Evolutionary conservation across 2,797 vertebrate species (phyloP), one percentile per base, ranked within the genome.

Genomic region (Allochrocebus solatus): DNA sequence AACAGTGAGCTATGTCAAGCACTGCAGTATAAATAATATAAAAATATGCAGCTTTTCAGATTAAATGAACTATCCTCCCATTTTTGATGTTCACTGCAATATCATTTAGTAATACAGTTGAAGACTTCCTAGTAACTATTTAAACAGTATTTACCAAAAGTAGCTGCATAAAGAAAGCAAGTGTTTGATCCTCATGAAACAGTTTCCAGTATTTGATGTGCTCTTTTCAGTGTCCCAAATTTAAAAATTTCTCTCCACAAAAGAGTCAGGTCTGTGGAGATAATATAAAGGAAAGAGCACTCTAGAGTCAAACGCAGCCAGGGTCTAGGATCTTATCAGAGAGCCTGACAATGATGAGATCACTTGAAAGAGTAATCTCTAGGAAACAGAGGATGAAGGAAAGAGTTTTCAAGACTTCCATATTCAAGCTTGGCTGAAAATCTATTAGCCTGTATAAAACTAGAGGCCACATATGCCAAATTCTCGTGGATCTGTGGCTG

Each of bases 41-140:
- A 50, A 96, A 98, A 97, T 81, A 95, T 39, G 86, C 84, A 94
- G 91, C 64, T 97, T 97, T 96, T 96, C 28, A 89, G 61, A 78
- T 96, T 95, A 96, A 98, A 97, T 79, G 16, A 96, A 97, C 19
- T 81, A 85, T 79, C 82, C 70, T 92, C 97, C 36, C 33, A 67
- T 91, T 94, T 97, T 67, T 79, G 28, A 96, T 94, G 96, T 97
- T 97, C 61, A 89, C 67, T 48, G 28, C 46, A 93, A 83, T 94
- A 94, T 67, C 43, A 70, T 90, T 98, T 98, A 98, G 95, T 92
- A 84, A 97, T 59, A 85, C 61, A 97, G 48, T 33, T 80, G 93
- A 95, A 96, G 30, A 80, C 50, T 61, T 48, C 78, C 24, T 91
- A 97, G 91, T 90, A 90, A 93, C 94, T 97, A 94, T 83, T 97